Evolutionary conservation across 2,797 vertebrate genomes (phyloP).

Genomic region (Chrosomus eos): DNA sequence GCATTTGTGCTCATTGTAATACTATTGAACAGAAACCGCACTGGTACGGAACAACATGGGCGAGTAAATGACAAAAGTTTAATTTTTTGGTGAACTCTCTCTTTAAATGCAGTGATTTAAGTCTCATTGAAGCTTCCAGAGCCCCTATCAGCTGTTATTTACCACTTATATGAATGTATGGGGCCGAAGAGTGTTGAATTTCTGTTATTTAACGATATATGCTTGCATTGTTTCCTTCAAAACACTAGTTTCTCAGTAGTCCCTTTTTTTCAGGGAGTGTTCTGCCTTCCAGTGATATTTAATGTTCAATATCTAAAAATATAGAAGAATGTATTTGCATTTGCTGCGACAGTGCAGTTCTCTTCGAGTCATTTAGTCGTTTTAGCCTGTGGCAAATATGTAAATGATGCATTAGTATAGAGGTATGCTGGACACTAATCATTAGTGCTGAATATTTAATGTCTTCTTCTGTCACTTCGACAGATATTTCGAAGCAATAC

Average conservation of each 20-base stretch:
- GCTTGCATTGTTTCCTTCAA: neutral
- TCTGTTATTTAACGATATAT: conserved; percentile 2
- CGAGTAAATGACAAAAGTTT: neutral
- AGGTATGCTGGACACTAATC: conserved; percentile 31
- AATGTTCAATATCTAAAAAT: neutral
- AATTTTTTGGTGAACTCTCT: neutral
- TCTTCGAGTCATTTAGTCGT: neutral
- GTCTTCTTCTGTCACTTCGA: conserved; percentile 28
- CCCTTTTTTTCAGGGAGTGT: neutral
- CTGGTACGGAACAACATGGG: neutral
- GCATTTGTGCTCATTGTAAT: neutral
- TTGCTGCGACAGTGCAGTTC: neutral
- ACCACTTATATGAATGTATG: conserved; percentile 1
- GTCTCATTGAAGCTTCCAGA: conserved; percentile 7
- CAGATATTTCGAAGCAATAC: conserved; percentile 32
- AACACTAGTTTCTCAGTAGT: conserved; percentile 24
- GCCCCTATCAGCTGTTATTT: neutral
- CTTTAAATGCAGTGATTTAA: conserved; percentile 1
- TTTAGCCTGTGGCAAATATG: neutral
- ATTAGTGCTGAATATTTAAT: conserved; percentile 29
- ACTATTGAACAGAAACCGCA: neutral
- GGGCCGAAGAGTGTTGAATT: neutral
- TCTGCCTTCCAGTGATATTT: conserved; percentile 20
- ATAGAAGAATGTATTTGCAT: conserved; percentile 11
- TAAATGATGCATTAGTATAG: conserved; percentile 1